Percentiles rank a stretch among this genome's conserved stretches.
Conservation (phyloP, 2,797 vertebrate genomes). For the Pseudochromis fuscus region DNA sequence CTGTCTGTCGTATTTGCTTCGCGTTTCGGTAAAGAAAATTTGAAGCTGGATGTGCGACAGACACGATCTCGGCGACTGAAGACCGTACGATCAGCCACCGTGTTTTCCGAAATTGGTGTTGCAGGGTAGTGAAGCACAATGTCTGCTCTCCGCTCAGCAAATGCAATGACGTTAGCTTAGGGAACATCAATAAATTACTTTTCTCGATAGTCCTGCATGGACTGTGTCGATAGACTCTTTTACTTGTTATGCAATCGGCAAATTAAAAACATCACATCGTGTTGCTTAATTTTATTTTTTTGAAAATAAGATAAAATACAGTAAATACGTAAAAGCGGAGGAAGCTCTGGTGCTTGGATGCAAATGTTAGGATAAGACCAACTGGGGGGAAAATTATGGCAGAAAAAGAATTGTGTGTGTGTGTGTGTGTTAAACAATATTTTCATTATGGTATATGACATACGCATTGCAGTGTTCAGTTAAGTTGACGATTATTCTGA, state of each 20-base stretch:
- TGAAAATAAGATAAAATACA: too few species aligned
- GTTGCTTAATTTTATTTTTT: too few species aligned
- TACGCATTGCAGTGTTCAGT: too few species aligned
- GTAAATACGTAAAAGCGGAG: too few species aligned
- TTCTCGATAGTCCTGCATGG: neutral
- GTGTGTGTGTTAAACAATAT: too few species aligned
- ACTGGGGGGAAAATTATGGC: too few species aligned
- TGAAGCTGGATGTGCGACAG: slow-evolving; percentile 39
- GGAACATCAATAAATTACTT: slow-evolving; percentile 63
- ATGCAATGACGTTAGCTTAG: slow-evolving; percentile 60
- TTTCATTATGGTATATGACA: too few species aligned
- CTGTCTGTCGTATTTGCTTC: slow-evolving; percentile 38
- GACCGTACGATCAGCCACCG: slow-evolving; percentile 42
- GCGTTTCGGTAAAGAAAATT: slow-evolving; percentile 42
- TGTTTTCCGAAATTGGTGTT: slow-evolving; percentile 56
- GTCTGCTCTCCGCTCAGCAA: slow-evolving; percentile 42
- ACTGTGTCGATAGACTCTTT: neutral
- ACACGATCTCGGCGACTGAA: slow-evolving; percentile 44
- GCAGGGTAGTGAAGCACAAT: slow-evolving; percentile 56
- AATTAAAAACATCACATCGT: too few species aligned
- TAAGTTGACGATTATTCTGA: neutral
- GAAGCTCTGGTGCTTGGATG: too few species aligned
- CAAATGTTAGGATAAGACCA: too few species aligned
- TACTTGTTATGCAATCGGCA: too few species aligned
- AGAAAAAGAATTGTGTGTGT: too few species aligned